phyloP scores from a whole-genome alignment of 2,888 invertebrate species.

The Busseola fusca region DNA sequence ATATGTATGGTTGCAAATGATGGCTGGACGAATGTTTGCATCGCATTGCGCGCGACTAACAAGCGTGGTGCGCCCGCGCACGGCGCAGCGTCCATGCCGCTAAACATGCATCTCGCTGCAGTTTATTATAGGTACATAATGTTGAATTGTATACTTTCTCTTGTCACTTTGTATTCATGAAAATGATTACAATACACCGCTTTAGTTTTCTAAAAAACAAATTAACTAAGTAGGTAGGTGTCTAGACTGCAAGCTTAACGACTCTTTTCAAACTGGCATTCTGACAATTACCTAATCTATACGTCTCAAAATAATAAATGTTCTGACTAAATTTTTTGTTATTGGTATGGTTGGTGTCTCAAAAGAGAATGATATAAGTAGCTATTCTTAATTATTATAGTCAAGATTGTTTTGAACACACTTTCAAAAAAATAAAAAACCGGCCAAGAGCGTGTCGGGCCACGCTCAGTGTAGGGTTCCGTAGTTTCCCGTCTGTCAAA shows the following conservation, averaged over 20 bases:
- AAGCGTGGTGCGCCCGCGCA: conserved; percentile 62
- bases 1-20: conserved; percentile 34
- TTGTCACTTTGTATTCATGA: conserved; percentile 62
- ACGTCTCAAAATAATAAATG: not conserved
- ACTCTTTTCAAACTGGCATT: not conserved
- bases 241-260: not conserved
- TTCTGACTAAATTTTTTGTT: not conserved
- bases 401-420: conserved; percentile 12
- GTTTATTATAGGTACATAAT: conserved; percentile 67
- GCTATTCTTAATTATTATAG: not conserved
- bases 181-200: conserved; percentile 22
- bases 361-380: not conserved
- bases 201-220: conserved; percentile 9
- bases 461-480: too few relatives aligned
- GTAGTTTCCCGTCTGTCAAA: too few relatives aligned
- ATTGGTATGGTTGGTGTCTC: not conserved
- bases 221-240: not conserved
- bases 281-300: not conserved
- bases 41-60: conserved; percentile 43
- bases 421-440: too few relatives aligned
- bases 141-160: conserved; percentile 72
- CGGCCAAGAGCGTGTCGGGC: too few relatives aligned
- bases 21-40: conserved; percentile 37
- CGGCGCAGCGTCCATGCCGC: conserved; percentile 56
- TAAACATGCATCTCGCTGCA: conserved; percentile 67